A percentile compares a stretch with the other conserved stretches of the same genome.
Conservation (phyloP, 2,797 vertebrate species). For the Garrulus glandarius region DNA sequence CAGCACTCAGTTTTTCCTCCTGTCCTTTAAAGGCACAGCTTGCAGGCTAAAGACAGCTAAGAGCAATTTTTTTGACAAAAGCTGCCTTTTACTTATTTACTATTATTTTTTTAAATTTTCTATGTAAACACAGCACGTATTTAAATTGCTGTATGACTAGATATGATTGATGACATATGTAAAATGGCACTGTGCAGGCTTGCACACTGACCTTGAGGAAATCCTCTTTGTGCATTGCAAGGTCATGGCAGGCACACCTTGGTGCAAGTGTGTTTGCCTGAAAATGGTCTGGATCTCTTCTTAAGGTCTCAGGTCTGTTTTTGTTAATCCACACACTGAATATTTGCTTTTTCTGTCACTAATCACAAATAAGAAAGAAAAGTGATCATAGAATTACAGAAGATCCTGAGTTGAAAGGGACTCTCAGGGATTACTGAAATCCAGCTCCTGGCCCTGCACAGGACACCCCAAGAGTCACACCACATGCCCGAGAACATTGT, state of each 20-base stretch:
- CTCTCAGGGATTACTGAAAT: background rate
- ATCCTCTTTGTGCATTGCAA: background rate
- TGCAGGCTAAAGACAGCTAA: background rate
- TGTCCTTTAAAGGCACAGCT: background rate
- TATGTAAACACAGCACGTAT: background rate
- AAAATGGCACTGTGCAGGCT: background rate
- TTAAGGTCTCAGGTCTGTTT: background rate
- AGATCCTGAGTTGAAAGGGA: background rate
- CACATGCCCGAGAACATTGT: accelerated
- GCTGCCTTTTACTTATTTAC: background rate
- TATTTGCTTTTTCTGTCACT: background rate
- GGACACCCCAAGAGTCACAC: background rate
- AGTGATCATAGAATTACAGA: background rate
- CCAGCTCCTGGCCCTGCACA: background rate
- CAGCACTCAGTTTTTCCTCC: conserved; percentile 28
- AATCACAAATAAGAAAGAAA: background rate
- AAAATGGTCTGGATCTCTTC: background rate
- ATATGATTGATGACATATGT: background rate
- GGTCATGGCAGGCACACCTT: background rate
- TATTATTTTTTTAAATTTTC: background rate
- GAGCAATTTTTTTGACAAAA: background rate
- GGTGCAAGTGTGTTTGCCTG: background rate
- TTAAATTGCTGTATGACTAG: background rate
- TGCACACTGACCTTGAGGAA: background rate
- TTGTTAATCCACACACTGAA: background rate